Conservation (phyloP, 2,888 invertebrate species). For the Pristionchus maxplancki region DNA sequence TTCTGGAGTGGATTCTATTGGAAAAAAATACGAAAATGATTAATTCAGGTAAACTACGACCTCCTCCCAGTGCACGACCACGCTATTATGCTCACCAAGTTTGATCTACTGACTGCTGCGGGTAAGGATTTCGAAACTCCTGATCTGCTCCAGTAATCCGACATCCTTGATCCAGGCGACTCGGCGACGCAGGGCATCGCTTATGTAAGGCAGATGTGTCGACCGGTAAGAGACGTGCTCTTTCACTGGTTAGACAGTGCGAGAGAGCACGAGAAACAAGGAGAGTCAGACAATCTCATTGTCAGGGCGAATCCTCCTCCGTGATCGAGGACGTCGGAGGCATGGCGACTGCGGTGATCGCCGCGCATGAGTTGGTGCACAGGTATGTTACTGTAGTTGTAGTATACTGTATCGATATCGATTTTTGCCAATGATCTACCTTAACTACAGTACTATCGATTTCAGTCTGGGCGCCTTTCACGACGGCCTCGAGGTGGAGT, state of each 20-base stretch:
- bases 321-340: constrained; percentile 77
- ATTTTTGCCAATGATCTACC: too few relatives aligned
- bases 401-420: background rate
- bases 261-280: too few relatives aligned
- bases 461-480: constrained; percentile 73
- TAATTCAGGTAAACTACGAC: constrained; percentile 54
- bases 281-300: too few relatives aligned
- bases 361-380: constrained; percentile 75
- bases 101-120: constrained; percentile 39
- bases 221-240: constrained; percentile 48
- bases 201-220: constrained; percentile 75
- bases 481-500: constrained; percentile 66
- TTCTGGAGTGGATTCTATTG: too few relatives aligned
- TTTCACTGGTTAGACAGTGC: too few relatives aligned
- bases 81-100: constrained; percentile 68
- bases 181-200: constrained; percentile 77
- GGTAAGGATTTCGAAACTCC: background rate
- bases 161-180: constrained; percentile 57
- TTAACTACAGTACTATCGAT: too few relatives aligned
- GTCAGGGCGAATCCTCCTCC: constrained; percentile 70
- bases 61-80: constrained; percentile 69
- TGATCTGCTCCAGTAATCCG: too few relatives aligned
- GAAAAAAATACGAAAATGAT: too few relatives aligned
- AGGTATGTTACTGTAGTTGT: constrained; percentile 68
- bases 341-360: constrained; percentile 74